These are phyloP conservation scores for Polymixis flavicincta DNA, from an alignment of 2,888 invertebrate species.

Conservation along the genomic window DNA sequence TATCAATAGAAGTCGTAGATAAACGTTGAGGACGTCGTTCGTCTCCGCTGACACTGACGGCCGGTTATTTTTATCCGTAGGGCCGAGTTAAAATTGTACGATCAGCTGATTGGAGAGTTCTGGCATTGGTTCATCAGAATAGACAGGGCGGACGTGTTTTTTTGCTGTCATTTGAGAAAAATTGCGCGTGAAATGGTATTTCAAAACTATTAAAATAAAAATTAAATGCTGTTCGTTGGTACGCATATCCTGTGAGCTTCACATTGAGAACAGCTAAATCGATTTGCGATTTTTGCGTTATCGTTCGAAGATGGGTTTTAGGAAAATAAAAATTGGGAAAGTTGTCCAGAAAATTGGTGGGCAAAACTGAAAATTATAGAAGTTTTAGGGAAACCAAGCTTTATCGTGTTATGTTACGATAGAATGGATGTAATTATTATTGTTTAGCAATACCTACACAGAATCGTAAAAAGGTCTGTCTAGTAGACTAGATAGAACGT, in stretches of 20 bases:
- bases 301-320: too few relatives aligned
- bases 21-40: slow-evolving; percentile 5
- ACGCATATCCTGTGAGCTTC: too few relatives aligned
- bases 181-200: background rate
- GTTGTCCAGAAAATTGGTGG: too few relatives aligned
- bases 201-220: background rate
- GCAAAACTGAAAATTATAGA: too few relatives aligned
- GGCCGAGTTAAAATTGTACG: slow-evolving; percentile 21
- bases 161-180: background rate
- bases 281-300: too few relatives aligned
- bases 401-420: too few relatives aligned
- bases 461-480: slow-evolving; percentile 1
- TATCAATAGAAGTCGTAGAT: slow-evolving; percentile 20
- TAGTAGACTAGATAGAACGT: slow-evolving; percentile 4
- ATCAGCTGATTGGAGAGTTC: slow-evolving; percentile 46
- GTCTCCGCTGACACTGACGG: slow-evolving; percentile 34
- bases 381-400: too few relatives aligned
- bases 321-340: too few relatives aligned
- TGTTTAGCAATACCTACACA: too few relatives aligned
- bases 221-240: too few relatives aligned
- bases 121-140: background rate
- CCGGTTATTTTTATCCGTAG: slow-evolving; percentile 41
- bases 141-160: background rate
- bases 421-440: too few relatives aligned
- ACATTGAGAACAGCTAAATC: too few relatives aligned